Percentiles rank a stretch among this genome's conserved stretches.
phyloP scores from a whole-genome alignment of 2,113 vertebrate species.

The Upupa epops region DNA sequence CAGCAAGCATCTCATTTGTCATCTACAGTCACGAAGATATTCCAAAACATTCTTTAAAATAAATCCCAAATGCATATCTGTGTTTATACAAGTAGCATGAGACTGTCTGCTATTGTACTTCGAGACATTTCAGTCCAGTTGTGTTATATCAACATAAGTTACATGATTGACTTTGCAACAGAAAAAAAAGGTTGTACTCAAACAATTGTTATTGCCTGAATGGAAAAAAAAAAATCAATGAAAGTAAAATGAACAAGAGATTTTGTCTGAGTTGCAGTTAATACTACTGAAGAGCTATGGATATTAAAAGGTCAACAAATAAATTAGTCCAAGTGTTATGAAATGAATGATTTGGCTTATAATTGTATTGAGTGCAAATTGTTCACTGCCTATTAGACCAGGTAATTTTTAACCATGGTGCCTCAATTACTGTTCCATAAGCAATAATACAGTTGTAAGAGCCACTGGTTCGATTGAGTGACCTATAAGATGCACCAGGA shows the following conservation, averaged over 20 bases:
- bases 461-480: conserved; percentile 89
- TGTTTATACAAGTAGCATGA: conserved; percentile 23
- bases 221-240: conserved; percentile 92
- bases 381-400: conserved; percentile 77
- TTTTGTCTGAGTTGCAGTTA: conserved; percentile 88
- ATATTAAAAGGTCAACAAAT: conserved; percentile 84
- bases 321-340: conserved; percentile 80
- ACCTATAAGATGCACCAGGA: conserved; percentile 91
- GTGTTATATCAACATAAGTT: conserved; percentile 67
- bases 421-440: conserved; percentile 86
- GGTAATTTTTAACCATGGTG: conserved; percentile 79
- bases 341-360: conserved; percentile 83
- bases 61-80: neutral
- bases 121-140: conserved; percentile 62
- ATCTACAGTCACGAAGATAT: neutral
- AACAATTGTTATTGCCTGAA: conserved; percentile 92
- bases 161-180: conserved; percentile 88
- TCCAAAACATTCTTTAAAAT: neutral
- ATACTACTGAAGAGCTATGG: conserved; percentile 84
- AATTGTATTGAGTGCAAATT: conserved; percentile 84
- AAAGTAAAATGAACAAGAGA: conserved; percentile 90
- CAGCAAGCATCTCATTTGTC: neutral
- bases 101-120: conserved; percentile 31
- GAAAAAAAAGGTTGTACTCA: conserved; percentile 87
- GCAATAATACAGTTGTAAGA: conserved; percentile 95